Percentiles rank a stretch among this genome's conserved stretches.
phyloP scores from a whole-genome alignment of 1,140 invertebrate genomes.

The Drosophila melanica region DNA sequence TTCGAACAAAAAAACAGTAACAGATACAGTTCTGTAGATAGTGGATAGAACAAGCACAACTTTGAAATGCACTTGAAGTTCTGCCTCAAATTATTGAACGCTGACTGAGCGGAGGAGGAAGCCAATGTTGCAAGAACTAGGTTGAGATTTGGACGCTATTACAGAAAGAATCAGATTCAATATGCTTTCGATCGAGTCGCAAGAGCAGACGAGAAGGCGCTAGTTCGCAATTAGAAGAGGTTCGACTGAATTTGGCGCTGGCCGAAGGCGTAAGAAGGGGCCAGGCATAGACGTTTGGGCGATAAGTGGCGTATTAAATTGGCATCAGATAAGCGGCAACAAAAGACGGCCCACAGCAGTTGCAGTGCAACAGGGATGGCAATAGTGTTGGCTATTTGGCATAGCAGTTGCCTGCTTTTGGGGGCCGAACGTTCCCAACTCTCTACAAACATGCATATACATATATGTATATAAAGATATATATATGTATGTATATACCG shows the following conservation, averaged over 20 bases:
- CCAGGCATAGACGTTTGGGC: constrained; percentile 9
- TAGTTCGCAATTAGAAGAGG: constrained; percentile 13
- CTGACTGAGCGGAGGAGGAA: constrained; percentile 1
- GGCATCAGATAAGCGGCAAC: constrained; percentile 15
- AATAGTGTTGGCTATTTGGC: constrained; percentile 5
- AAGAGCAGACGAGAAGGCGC: constrained; percentile 6
- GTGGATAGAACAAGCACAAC: constrained; percentile 40
- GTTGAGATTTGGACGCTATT: no score
- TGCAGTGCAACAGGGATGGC: constrained; percentile 24
- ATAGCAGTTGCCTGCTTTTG: constrained; percentile 51
- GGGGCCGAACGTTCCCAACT: constrained; percentile 26
- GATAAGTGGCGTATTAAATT: constrained; percentile 22
- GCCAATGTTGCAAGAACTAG: no score
- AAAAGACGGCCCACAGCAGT: neutral
- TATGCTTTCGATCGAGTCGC: neutral
- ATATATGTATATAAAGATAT: neutral
- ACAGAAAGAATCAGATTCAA: neutral
- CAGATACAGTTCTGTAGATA: constrained; percentile 36
- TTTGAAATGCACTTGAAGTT: constrained; percentile 76
- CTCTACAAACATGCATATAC: neutral
- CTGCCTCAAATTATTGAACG: neutral
- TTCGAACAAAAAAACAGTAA: constrained; percentile 30
- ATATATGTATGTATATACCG: neutral
- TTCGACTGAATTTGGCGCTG: constrained; percentile 3
- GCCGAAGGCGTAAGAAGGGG: constrained; percentile 1